Evolutionary conservation across 2,113 vertebrate genomes (phyloP).

Genomic region (Microtus ochrogaster): DNA sequence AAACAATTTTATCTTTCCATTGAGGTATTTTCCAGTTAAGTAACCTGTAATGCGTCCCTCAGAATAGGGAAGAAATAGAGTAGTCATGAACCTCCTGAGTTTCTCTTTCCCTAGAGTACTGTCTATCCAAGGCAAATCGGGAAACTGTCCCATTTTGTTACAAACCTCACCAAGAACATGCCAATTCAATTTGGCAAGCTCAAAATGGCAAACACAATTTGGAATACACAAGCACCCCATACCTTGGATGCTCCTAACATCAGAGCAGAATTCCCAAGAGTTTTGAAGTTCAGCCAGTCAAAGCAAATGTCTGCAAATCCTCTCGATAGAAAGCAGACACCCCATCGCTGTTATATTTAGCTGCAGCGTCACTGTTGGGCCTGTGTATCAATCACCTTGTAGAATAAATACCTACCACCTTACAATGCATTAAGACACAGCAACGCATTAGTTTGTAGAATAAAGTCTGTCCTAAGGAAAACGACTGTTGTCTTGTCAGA

Average conservation of each 20-base stretch:
- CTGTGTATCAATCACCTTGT: background rate
- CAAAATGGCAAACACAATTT: slow-evolving; percentile 16
- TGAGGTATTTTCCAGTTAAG: background rate
- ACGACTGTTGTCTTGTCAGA: background rate
- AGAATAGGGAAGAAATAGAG: background rate
- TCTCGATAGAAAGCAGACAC: slow-evolving; percentile 63
- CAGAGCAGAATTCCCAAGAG: slow-evolving; percentile 60
- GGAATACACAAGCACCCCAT: background rate
- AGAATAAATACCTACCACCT: slow-evolving; percentile 6
- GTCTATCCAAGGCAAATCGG: background rate
- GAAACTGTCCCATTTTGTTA: background rate
- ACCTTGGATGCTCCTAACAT: slow-evolving; percentile 22
- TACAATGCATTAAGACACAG: background rate
- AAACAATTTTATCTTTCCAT: background rate
- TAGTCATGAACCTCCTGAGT: background rate
- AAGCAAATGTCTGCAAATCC: slow-evolving; percentile 12
- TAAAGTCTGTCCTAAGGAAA: background rate
- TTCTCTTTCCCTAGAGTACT: background rate
- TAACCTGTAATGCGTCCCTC: background rate
- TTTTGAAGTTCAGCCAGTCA: slow-evolving; percentile 52
- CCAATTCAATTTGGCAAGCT: background rate
- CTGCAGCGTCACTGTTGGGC: background rate
- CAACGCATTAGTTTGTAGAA: background rate
- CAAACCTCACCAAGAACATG: background rate
- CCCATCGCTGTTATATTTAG: slow-evolving; percentile 1